Conservation (phyloP, 1,140 invertebrate genomes). For the Macrocentrus cingulum region DNA sequence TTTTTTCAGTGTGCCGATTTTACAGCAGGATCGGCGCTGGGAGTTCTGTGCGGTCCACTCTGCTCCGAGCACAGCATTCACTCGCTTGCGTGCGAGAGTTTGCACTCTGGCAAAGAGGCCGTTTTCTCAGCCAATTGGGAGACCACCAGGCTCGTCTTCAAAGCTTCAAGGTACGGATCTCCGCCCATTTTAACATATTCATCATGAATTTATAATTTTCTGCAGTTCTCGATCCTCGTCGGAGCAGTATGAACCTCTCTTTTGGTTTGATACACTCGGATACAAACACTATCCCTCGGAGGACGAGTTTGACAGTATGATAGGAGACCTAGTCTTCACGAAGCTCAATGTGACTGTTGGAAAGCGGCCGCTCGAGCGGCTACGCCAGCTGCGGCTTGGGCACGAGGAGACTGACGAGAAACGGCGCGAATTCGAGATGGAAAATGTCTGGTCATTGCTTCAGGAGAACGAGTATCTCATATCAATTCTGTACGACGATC, state of each 20-base stretch:
- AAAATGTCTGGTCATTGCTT: constrained; percentile 65
- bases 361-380: constrained; percentile 52
- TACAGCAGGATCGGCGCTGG: constrained; percentile 57
- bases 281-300: constrained; percentile 59
- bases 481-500: constrained; percentile 62
- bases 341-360: constrained; percentile 61
- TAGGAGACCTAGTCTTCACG: constrained; percentile 56
- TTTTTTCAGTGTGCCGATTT: constrained; percentile 63
- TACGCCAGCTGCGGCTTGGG: constrained; percentile 52
- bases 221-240: constrained; percentile 31
- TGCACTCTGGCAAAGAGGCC: constrained; percentile 61
- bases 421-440: constrained; percentile 61
- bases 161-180: constrained; percentile 51
- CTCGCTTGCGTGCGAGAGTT: constrained; percentile 61
- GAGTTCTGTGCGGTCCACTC: constrained; percentile 62
- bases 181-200: neutral
- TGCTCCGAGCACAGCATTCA: constrained; percentile 59
- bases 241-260: constrained; percentile 47
- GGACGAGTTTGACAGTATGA: constrained; percentile 58
- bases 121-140: constrained; percentile 64
- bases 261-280: constrained; percentile 57
- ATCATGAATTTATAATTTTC: neutral
- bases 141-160: constrained; percentile 60
- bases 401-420: constrained; percentile 48
- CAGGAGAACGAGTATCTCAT: constrained; percentile 70